Evolutionary conservation across 2,888 invertebrate species (phyloP), one percentile per base, ranked within the genome.

Genomic region (Spilosoma lubricipeda): DNA sequence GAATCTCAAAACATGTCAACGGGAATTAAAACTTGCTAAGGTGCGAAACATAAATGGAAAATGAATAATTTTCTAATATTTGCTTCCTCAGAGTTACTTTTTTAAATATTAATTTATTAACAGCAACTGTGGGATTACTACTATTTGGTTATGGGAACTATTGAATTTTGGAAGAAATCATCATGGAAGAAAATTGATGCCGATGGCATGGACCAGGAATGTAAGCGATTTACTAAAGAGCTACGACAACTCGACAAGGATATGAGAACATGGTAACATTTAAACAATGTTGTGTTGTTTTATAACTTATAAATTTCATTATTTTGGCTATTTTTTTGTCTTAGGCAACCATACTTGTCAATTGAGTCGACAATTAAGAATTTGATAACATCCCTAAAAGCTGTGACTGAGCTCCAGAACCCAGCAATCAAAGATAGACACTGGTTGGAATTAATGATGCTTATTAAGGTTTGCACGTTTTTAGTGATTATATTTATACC

Each of bases 171-270:
- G 99, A 99, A 99, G 92, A 98, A 97, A 76, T 99, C 99, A 0
- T 97, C 98, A 0, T 99, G 99, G 99, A 98, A 98, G 88, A 98
- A 98, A 89, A 98, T 99, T 77, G 99, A 99, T 87, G 98, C 99
- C 3, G 99, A 99, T 87, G 97, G 97, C 72, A 99, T 99, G 98
- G 99, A 99, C 89, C 97, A 98, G 91, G 99, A 99, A 89, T 98
- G 99, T 93, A 99, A 99, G 92, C 97, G 98, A 85, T 98, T 99
- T 89, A 97, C 98, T 0, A 98, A 98, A 88, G 98, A 99, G 84
- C 91, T 98, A 48, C 96, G 98, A 82, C 96, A 96, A 52, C 93
- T 99, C 87, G 97, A 98, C 77, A 98, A 99, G 87, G 98, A 98
- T 80, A 96, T 98, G 90, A 97, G 98, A 89, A 89, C 85, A 71